These are phyloP conservation scores for Sturnira hondurensis DNA, from an alignment of 2,113 vertebrate species.

Conservation along the genomic window DNA sequence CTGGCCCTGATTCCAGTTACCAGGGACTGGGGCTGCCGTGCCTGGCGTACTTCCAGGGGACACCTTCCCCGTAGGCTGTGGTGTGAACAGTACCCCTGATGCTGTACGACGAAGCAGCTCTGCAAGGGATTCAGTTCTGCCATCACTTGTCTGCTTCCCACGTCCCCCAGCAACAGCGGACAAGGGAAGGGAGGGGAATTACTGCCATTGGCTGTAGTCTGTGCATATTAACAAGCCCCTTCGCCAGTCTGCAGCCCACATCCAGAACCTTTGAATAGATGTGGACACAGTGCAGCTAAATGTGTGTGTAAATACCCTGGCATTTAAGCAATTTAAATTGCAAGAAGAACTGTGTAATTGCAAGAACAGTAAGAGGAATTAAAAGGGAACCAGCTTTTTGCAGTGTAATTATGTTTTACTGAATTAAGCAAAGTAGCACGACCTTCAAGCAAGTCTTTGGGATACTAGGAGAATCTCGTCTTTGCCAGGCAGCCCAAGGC, in stretches of 20 bases:
- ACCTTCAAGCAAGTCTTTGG: constrained; percentile 41
- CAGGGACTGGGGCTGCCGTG: background rate
- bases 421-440: constrained; percentile 59
- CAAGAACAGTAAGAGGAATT: background rate
- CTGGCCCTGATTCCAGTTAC: background rate
- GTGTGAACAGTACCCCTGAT: too few species aligned
- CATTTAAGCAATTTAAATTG: background rate
- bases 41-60: background rate
- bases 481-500: background rate
- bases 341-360: background rate
- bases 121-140: background rate
- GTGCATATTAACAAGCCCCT: background rate
- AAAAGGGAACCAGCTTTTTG: background rate
- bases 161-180: background rate
- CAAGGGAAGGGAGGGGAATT: background rate
- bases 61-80: background rate
- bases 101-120: background rate
- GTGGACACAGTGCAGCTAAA: accelerated
- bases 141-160: background rate
- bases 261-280: background rate
- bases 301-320: background rate
- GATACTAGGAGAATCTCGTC: background rate
- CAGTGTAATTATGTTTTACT: constrained; percentile 53
- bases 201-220: background rate
- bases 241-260: background rate